phyloP scores from a whole-genome alignment of 2,113 vertebrate species.

The Python bivittatus region DNA sequence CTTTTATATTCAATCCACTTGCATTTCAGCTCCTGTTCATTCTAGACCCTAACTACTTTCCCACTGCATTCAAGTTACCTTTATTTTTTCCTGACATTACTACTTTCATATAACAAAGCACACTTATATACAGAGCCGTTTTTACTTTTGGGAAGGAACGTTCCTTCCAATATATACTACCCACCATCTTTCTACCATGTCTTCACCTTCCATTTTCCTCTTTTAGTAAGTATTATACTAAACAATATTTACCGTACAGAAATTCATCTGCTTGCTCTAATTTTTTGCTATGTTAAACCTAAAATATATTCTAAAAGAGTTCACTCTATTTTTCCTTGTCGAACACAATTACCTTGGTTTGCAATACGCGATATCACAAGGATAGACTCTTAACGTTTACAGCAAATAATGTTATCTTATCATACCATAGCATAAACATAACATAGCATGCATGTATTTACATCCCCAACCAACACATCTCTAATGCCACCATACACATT shows the following conservation, averaged over 20 bases:
- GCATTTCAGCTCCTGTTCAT: not conserved
- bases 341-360: not conserved
- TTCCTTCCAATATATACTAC: not conserved
- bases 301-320: not conserved
- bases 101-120: not conserved
- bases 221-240: not conserved
- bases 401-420: not conserved
- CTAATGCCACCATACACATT: not conserved
- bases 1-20: not conserved
- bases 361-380: not conserved
- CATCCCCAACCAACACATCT: not conserved
- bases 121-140: not conserved
- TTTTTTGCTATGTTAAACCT: not conserved
- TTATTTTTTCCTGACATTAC: not conserved
- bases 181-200: not conserved
- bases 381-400: not conserved
- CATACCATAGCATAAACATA: not conserved
- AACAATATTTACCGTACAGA: not conserved
- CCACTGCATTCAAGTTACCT: not conserved
- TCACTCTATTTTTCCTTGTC: not conserved
- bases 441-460: not conserved
- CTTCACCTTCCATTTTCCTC: not conserved
- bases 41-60: not conserved
- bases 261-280: not conserved
- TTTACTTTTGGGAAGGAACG: not conserved